A percentile compares a stretch with the other conserved stretches of the same genome.
phyloP scores from a whole-genome alignment of 2,797 vertebrate species.

The Nothura maculosa region DNA sequence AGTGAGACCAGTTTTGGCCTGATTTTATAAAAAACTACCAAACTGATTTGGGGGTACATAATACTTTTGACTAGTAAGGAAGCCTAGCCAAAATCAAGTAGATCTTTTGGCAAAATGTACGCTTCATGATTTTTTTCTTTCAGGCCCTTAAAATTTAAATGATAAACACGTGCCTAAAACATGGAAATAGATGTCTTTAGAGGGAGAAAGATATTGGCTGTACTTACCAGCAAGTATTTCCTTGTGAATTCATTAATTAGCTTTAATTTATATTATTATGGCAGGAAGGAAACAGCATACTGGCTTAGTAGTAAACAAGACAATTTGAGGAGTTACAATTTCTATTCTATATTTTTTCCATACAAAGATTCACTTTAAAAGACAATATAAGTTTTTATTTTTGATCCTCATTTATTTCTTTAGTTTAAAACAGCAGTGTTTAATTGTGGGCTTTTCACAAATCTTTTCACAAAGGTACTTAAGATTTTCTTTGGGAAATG shows the following conservation, averaged over 20 bases:
- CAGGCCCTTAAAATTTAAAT: background rate
- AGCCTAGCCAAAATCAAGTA: slow-evolving; percentile 8
- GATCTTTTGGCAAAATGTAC: background rate
- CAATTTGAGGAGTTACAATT: background rate
- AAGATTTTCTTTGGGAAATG: background rate
- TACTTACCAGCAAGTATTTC: background rate
- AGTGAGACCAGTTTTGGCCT: slow-evolving; percentile 46
- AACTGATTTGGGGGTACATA: background rate
- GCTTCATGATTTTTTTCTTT: background rate
- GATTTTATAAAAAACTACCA: slow-evolving; percentile 48
- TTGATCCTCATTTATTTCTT: background rate
- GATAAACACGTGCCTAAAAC: background rate
- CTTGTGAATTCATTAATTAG: background rate
- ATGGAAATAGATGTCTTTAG: background rate
- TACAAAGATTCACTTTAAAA: background rate
- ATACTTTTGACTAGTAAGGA: background rate
- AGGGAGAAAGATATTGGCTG: background rate
- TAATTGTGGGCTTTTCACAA: background rate
- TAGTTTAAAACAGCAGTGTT: background rate
- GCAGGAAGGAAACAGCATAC: background rate
- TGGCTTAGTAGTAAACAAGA: background rate
- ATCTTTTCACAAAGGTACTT: background rate
- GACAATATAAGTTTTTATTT: background rate
- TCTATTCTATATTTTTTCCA: background rate
- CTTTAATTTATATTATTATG: background rate